Base-by-base conservation (phyloP, 2,797 vertebrate species). In the Spatula clypeata region DNA sequence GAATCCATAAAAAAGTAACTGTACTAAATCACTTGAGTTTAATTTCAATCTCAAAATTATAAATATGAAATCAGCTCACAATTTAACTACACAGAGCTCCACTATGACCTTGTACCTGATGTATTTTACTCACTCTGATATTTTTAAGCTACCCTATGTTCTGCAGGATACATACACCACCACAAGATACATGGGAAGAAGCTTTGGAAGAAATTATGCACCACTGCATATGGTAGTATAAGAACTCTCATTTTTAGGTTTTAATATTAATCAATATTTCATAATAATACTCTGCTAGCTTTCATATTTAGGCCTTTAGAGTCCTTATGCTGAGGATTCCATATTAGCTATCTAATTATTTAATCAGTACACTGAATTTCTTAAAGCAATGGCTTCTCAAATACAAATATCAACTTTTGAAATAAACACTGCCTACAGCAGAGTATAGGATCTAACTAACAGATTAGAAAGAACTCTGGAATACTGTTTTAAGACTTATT, bases 401-500 rank as follows among this genome's bases (percentile, higher is more conserved):
- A 88, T 26, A 74, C 14, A 80, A 69, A 40, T 31, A 34, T 45
- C 54, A 92, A 23, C 42, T 69, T 84, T 49, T 49, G 18, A 76
- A 83, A 83, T 57, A 74, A 77, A 21, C 40, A 40, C 26, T 62
- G 31, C 27, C 27, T 80, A 47, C 36, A 77, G 47, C 13, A 60
- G 27, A 67, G 29, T 21, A 53, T 1, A 58, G 18, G 24, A 67
- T 70, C 53, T 53, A 86, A 88, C 16, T 45, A 91, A 71, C 27
- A 88, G 55, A 91, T 54, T 65, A 75, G 16, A 61, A 69, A 26
- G 38, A 74, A 13, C 42, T 64, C 38, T 44, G 60, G 77, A 83
- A 88, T 85, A 26, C 47, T 27, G 10, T 53, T 72, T 60, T 79
- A 80, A 94, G 74, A 6, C 23, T 55, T 42, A 85, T 61, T 64